Conservation (phyloP, 2,113 vertebrate species). For the Erythrolamprus reginae region DNA sequence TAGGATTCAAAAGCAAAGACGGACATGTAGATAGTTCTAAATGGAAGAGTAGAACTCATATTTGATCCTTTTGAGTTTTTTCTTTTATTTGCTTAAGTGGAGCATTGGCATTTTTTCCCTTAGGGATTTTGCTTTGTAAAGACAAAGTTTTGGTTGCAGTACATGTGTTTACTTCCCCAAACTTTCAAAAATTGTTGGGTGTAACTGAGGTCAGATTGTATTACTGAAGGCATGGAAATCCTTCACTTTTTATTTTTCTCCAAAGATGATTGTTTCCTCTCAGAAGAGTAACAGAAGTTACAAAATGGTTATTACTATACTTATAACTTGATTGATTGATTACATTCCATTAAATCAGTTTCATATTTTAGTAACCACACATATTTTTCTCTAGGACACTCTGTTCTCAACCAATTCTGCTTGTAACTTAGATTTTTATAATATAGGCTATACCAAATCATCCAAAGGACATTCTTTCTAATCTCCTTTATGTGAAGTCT, state of each 20-base stretch:
- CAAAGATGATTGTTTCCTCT: neutral
- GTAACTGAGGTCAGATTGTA: neutral
- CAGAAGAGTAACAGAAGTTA: neutral
- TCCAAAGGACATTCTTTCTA: neutral
- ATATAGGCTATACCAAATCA: neutral
- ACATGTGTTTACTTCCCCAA: neutral
- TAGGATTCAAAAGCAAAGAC: slow-evolving; percentile 19
- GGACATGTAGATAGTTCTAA: neutral
- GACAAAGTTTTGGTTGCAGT: neutral
- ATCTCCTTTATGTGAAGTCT: neutral
- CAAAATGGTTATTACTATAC: neutral
- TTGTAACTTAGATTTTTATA: neutral
- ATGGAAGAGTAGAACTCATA: slow-evolving; percentile 10
- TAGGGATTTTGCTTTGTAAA: neutral
- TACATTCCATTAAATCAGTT: neutral
- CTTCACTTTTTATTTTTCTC: neutral
- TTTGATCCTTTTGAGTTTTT: slow-evolving; percentile 15
- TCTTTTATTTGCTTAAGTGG: neutral
- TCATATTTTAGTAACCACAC: neutral
- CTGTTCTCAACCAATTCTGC: neutral
- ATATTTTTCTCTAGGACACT: neutral
- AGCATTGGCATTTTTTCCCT: neutral
- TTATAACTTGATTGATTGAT: neutral
- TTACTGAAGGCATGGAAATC: accelerated
- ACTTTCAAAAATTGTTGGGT: accelerated